Conservation (phyloP, 2,113 vertebrate species). For the Tautogolabrus adspersus region DNA sequence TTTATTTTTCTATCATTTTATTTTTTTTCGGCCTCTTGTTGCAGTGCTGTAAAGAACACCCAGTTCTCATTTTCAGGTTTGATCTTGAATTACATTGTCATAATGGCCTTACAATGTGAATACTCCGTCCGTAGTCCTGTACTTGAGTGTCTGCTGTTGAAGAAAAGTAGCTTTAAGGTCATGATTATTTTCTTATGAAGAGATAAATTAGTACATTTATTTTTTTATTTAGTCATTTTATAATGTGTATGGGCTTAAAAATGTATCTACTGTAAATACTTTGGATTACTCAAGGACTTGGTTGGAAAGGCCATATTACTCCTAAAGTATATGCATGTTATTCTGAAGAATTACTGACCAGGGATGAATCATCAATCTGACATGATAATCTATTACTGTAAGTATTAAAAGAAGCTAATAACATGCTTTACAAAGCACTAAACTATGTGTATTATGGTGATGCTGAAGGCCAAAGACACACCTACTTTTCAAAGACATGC, state of each 20-base stretch:
- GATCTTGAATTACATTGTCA: slow-evolving; percentile 76
- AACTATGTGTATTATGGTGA: slow-evolving; percentile 63
- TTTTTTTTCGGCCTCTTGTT: slow-evolving; percentile 69
- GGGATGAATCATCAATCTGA: slow-evolving; percentile 66
- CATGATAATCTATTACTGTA: slow-evolving; percentile 62
- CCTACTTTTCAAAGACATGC: slow-evolving; percentile 56
- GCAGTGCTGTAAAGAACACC: slow-evolving; percentile 73
- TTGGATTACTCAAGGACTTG: slow-evolving; percentile 73
- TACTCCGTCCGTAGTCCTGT: slow-evolving; percentile 71
- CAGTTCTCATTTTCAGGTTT: slow-evolving; percentile 78
- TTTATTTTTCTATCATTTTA: slow-evolving; percentile 80
- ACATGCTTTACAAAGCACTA: slow-evolving; percentile 63
- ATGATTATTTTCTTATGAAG: slow-evolving; percentile 83
- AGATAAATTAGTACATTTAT: slow-evolving; percentile 82
- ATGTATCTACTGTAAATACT: slow-evolving; percentile 77
- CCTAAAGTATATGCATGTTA: slow-evolving; percentile 79
- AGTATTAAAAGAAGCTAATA: slow-evolving; percentile 59
- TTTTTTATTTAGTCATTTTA: slow-evolving; percentile 84
- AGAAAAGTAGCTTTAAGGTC: slow-evolving; percentile 79
- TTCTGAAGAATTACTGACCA: slow-evolving; percentile 61
- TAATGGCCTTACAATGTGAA: slow-evolving; percentile 81
- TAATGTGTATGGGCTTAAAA: slow-evolving; percentile 71
- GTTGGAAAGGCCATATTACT: slow-evolving; percentile 75
- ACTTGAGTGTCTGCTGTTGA: slow-evolving; percentile 67
- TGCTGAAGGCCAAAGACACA: slow-evolving; percentile 81